Evolutionary conservation across 2,797 vertebrate genomes (phyloP), one percentile per base, ranked within the genome.

Genomic region (Coregonus suidteri): DNA sequence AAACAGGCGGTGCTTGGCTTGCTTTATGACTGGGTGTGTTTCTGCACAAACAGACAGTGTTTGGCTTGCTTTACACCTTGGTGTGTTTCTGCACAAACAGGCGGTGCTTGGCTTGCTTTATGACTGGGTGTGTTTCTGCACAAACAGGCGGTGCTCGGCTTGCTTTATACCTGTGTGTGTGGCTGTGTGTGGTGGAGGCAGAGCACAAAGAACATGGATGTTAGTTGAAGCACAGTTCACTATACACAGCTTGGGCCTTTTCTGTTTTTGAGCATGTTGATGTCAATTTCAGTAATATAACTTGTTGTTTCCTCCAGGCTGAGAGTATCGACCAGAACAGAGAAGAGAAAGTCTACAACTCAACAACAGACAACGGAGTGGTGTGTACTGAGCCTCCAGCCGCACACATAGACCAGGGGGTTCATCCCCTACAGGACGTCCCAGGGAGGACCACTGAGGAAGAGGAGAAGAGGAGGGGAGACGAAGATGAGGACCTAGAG

Each of bases 401-500:
- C 81, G 83, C 83, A 78, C 75, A 79, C 81, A 84, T 82, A 77
- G 83, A 80, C 64, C 20, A 84, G 66, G 20, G 76, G 79, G 66
- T 14, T 31, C 37, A 53, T 20, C 30, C 7, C 3, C 18, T 15
- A 3, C 34, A 30, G 15, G 56, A 35, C 53, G 6, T n/a, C 64
- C 56, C 89, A 81, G 88, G 88, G 77, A 85, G 53, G 64, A 71
- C 62, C n/a, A 20, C 59, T 20, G 85, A 77, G 64, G 78, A 77
- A 52, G 86, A 68, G 72, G 35, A 73, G 13, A 81, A 92, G 88
- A 90, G 74, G 92, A 93, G 54, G 75, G 83, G 6, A 52, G 6
- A 20, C 1, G 59, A 13, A 62, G 20, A 77, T 53, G 81, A 87
- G 34, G 94, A 95, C 82, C 88, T 95, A 0, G 94, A 94, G 91